phyloP scores from a whole-genome alignment of 2,113 vertebrate genomes.

The Choloepus hoffmanni region DNA sequence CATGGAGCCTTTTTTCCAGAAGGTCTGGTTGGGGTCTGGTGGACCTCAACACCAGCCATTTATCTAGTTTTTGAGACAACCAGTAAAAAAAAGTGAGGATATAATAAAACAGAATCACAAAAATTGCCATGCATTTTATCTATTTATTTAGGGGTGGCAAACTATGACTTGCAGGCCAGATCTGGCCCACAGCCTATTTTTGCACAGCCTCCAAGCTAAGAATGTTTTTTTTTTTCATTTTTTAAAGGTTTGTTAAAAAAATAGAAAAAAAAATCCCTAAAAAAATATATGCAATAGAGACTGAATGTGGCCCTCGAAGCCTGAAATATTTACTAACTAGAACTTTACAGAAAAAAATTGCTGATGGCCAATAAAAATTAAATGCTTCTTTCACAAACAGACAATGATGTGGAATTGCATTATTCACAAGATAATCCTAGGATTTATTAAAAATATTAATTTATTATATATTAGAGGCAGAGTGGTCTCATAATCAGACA shows the following conservation, averaged over 20 bases:
- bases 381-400: background rate
- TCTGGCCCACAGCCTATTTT: background rate
- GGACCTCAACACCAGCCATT: background rate
- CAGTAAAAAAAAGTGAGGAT: background rate
- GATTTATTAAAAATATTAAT: background rate
- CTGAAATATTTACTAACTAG: background rate
- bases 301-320: background rate
- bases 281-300: background rate
- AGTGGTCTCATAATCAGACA: background rate
- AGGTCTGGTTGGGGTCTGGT: background rate
- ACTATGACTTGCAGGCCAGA: background rate
- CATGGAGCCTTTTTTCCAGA: background rate
- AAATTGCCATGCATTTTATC: background rate
- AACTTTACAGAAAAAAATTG: slow-evolving; percentile 2
- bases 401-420: background rate
- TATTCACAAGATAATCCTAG: background rate
- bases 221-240: slow-evolving; percentile 17
- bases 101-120: background rate
- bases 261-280: background rate
- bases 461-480: background rate
- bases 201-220: background rate
- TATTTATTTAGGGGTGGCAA: background rate
- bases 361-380: background rate
- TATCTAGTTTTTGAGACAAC: background rate
- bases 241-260: slow-evolving; percentile 41